A percentile compares a stretch with the other conserved stretches of the same genome.
Conservation (phyloP, 2,797 vertebrate species). For the Brachyalestes nurse region DNA sequence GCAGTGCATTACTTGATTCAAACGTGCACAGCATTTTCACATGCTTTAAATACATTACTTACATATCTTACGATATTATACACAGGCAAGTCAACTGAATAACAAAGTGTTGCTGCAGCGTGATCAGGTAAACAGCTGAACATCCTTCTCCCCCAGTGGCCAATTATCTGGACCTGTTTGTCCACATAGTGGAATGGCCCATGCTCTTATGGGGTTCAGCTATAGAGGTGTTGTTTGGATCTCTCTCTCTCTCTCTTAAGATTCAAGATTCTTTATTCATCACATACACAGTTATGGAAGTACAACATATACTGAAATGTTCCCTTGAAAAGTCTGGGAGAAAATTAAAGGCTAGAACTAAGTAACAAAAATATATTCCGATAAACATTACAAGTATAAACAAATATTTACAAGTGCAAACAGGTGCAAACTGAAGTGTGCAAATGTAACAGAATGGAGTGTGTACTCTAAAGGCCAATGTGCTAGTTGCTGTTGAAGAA, state of each 20-base stretch:
- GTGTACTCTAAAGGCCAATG: too few species aligned
- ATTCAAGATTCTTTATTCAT: not conserved
- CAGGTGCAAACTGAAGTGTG: too few species aligned
- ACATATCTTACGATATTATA: too few species aligned
- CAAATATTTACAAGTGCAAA: too few species aligned
- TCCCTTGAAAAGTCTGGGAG: too few species aligned
- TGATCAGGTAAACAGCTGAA: slow-evolving; percentile 32
- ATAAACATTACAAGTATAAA: too few species aligned
- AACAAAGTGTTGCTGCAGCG: not conserved
- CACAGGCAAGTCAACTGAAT: not conserved
- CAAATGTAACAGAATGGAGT: too few species aligned
- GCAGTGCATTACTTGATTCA: not conserved
- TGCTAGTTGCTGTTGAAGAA: too few species aligned
- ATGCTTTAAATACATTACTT: not conserved
- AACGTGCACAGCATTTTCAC: not conserved
- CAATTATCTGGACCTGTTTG: slow-evolving; percentile 55
- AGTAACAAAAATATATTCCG: too few species aligned
- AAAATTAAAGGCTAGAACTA: too few species aligned
- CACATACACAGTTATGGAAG: not conserved
- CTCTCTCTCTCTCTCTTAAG: not conserved
- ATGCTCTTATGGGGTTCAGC: slow-evolving; percentile 36
- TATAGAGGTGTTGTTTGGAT: slow-evolving; percentile 36
- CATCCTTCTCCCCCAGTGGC: slow-evolving; percentile 36
- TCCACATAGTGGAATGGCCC: slow-evolving; percentile 38
- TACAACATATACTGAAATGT: too few species aligned